These are phyloP conservation scores for Peromyscus attwateri DNA, from an alignment of 2,797 vertebrate species.

Conservation along the genomic window DNA sequence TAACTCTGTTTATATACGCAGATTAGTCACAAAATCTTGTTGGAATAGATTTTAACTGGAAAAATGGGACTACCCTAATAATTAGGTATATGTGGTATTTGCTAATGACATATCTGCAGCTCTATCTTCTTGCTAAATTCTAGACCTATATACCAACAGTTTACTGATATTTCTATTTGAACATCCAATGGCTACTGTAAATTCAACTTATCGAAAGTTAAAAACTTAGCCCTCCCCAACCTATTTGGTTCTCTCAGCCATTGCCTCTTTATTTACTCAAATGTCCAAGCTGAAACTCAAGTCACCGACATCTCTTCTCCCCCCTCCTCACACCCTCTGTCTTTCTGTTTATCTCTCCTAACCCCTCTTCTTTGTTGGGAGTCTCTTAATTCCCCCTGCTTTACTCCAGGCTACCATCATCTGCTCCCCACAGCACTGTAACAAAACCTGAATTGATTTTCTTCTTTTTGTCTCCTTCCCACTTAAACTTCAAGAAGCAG, in stretches of 20 bases:
- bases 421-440: slow-evolving; percentile 34
- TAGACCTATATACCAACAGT: not conserved
- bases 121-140: slow-evolving; percentile 19
- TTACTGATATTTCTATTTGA: slow-evolving; percentile 43
- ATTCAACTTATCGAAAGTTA: slow-evolving; percentile 39
- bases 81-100: not conserved
- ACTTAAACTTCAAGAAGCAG: slow-evolving; percentile 31
- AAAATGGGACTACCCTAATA: slow-evolving; percentile 22
- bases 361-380: slow-evolving; percentile 50
- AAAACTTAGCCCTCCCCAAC: slow-evolving; percentile 42
- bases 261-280: not conserved
- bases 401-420: slow-evolving; percentile 21
- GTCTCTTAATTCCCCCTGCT: slow-evolving; percentile 35
- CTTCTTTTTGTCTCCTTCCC: slow-evolving; percentile 34
- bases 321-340: not conserved
- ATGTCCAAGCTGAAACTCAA: slow-evolving; percentile 46
- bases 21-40: slow-evolving; percentile 25
- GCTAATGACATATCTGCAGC: not conserved
- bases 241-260: not conserved
- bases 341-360: slow-evolving; percentile 5
- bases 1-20: slow-evolving; percentile 47
- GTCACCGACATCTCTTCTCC: not conserved
- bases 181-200: slow-evolving; percentile 20
- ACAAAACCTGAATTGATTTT: slow-evolving; percentile 68
- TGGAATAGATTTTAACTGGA: slow-evolving; percentile 44